Evolutionary conservation across 2,888 invertebrate species (phyloP).

Genomic region (Scaeva pyrastri): DNA sequence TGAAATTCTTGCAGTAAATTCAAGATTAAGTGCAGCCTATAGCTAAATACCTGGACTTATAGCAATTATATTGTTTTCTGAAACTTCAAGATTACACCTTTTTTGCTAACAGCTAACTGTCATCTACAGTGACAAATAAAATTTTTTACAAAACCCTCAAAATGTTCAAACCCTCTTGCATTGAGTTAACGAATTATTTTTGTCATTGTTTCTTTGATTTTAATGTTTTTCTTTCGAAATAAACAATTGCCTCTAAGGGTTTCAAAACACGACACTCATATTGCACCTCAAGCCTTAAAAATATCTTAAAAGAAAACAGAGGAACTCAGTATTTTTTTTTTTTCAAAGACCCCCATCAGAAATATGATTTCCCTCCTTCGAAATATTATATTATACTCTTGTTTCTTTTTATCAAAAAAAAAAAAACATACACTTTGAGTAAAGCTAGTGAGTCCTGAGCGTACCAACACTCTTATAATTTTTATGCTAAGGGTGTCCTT

Average conservation of each 20-base stretch:
- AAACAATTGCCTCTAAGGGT: slow-evolving; percentile 45
- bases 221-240: slow-evolving; percentile 50
- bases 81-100: no score
- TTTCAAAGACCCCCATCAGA: slow-evolving; percentile 46
- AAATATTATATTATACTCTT: slow-evolving; percentile 29
- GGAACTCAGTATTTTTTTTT: slow-evolving; percentile 28
- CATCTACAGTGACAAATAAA: no score
- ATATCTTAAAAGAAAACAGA: background rate
- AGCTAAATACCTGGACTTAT: no score
- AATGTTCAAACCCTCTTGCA: slow-evolving; percentile 21
- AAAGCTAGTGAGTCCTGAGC: no score
- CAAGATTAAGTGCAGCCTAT: no score
- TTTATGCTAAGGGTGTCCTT: slow-evolving; percentile 71
- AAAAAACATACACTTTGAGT: slow-evolving; percentile 19
- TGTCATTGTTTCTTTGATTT: slow-evolving; percentile 60
- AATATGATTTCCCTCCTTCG: slow-evolving; percentile 24
- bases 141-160: background rate
- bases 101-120: no score
- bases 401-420: slow-evolving; percentile 37
- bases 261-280: slow-evolving; percentile 15
- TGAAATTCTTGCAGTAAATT: no score
- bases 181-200: slow-evolving; percentile 56
- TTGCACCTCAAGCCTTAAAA: slow-evolving; percentile 43
- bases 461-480: slow-evolving; percentile 34
- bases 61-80: no score